Evolutionary conservation across 2,888 invertebrate species (phyloP), one percentile per base, ranked within the genome.

Genomic region (Tetrapedia diversipes): DNA sequence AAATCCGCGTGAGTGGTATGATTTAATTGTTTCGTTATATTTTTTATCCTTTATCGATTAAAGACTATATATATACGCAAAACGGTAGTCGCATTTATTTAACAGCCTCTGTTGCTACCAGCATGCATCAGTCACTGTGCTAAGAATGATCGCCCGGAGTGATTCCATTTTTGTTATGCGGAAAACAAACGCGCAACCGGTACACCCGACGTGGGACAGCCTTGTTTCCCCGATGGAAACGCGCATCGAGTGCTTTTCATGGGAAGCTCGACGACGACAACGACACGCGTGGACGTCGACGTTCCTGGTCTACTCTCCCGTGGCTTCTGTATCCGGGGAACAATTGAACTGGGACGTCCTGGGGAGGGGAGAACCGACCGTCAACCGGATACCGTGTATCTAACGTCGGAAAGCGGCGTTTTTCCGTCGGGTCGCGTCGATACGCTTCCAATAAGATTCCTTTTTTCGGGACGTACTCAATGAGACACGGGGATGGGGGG

Each of bases 181-280:
- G 77, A 80, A n/a, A 83, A 83, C 75, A 80, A 78, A 78, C 73
- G 79, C 65, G 45, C 49, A 19, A 41, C 43, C 51, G 71, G 66
- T 68, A 69, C 63, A 75, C 64, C 75, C 70, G 61, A 78, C 70
- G 59, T 64, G 66, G 75, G 59, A 59, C 80, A 57, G 51, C 56
- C 56, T 63, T 51, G 64, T 65, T 43, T 32, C 67, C n/a, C 61
- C 83, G 70, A 75, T 56, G 80, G 77, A 56, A n/a, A 82, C 77
- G 74, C 83, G 60, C 82, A 74, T 82, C 74, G 77, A 80, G 70
- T 77, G 82, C 68, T 80, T 82, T 82, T 82, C 82, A 82, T 78
- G 64, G 70, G 70, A 64, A n/a, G 24, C 6, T 24, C 47, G 47
- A 49, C 16, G n/a, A n/a, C n/a, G n/a, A n/a, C n/a, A 3, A 24